Percentiles rank a stretch among this genome's conserved stretches.
Evolutionary conservation across 2,888 invertebrate species (phyloP).

Genomic region (Drosophila borborema): DNA sequence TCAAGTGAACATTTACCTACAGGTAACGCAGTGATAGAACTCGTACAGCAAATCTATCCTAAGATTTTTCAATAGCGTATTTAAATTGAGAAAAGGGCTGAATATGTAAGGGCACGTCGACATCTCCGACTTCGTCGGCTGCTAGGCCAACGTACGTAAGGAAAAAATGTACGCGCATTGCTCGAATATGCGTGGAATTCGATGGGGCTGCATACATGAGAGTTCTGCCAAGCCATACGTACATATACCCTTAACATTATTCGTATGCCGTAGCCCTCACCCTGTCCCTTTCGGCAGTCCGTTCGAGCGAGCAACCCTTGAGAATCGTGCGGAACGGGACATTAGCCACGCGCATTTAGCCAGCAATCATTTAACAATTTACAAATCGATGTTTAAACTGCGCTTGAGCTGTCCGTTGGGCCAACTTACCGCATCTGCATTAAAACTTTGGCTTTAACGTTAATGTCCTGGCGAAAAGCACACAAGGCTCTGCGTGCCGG

Average conservation of each 20-base stretch:
- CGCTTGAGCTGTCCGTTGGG: slow-evolving; percentile 51
- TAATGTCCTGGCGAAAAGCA: slow-evolving; percentile 63
- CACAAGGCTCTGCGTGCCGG: slow-evolving; percentile 40
- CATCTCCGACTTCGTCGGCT: slow-evolving; percentile 2
- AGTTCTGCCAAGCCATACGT: slow-evolving; percentile 35
- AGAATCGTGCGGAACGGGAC: slow-evolving; percentile 40
- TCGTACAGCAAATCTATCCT: background rate
- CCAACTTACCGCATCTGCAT: slow-evolving; percentile 52
- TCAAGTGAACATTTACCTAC: background rate
- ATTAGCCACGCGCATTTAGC: slow-evolving; percentile 80
- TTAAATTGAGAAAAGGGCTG: slow-evolving; percentile 22
- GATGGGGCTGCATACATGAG: slow-evolving; percentile 51
- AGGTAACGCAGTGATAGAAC: background rate
- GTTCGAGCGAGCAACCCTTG: slow-evolving; percentile 57
- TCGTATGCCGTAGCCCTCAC: slow-evolving; percentile 6
- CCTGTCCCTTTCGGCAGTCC: background rate
- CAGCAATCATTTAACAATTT: slow-evolving; percentile 83
- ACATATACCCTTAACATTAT: slow-evolving; percentile 25
- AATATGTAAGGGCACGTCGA: slow-evolving; percentile 19
- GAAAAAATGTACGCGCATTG: slow-evolving; percentile 67
- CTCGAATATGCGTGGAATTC: slow-evolving; percentile 67
- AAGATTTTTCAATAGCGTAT: slow-evolving; percentile 1
- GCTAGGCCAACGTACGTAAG: slow-evolving; percentile 18
- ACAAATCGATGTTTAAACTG: slow-evolving; percentile 84
- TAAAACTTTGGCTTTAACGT: slow-evolving; percentile 70